Conservation (phyloP, 2,888 invertebrate genomes). For the Latrodectus elegans region DNA sequence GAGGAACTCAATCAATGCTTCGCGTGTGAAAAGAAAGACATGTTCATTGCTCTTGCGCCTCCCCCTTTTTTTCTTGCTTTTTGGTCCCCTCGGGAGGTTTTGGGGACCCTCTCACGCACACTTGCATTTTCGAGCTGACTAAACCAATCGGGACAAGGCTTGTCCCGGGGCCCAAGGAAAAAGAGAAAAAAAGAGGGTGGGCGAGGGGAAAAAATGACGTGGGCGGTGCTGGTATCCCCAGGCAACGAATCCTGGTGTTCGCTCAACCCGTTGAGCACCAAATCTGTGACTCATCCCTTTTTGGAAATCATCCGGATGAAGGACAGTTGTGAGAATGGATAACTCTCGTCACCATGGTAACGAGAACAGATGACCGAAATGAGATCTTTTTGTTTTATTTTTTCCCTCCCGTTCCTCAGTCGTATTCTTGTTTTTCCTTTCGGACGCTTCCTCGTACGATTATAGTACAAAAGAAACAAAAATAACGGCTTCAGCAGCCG, state of each 20-base stretch:
- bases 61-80: no score
- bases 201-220: slow-evolving; percentile 27
- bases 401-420: slow-evolving; percentile 10
- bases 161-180: slow-evolving; percentile 19
- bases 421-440: slow-evolving; percentile 28
- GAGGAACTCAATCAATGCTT: slow-evolving; percentile 66
- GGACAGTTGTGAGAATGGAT: slow-evolving; percentile 4
- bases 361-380: slow-evolving; percentile 48
- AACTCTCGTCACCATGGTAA: slow-evolving; percentile 18
- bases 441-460: slow-evolving; percentile 26
- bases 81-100: neutral
- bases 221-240: slow-evolving; percentile 18
- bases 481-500: slow-evolving; percentile 17
- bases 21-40: slow-evolving; percentile 7
- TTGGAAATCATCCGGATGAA: slow-evolving; percentile 47
- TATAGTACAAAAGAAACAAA: slow-evolving; percentile 36
- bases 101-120: slow-evolving; percentile 31
- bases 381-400: slow-evolving; percentile 20
- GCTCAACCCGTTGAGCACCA: slow-evolving; percentile 59
- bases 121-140: slow-evolving; percentile 57
- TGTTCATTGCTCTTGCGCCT: slow-evolving; percentile 37
- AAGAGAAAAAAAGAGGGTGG: slow-evolving; percentile 1
- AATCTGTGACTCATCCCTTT: slow-evolving; percentile 56
- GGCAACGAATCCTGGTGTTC: slow-evolving; percentile 44
- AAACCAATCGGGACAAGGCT: slow-evolving; percentile 63